Evolutionary conservation across 1,140 invertebrate species (phyloP).

Genomic region (Nebria ingens): DNA sequence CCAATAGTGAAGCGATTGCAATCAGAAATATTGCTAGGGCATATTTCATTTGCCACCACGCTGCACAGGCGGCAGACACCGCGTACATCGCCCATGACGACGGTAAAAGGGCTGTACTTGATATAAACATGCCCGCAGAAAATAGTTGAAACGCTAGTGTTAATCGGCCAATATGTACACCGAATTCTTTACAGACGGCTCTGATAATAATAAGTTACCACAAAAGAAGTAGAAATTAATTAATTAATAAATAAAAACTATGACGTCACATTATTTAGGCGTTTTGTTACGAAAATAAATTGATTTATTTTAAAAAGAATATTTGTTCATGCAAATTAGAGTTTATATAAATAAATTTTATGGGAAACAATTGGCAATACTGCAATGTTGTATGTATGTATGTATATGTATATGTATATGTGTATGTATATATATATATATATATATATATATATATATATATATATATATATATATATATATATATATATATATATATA

Average conservation of each 20-base stretch:
- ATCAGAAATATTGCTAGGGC: constrained; percentile 73
- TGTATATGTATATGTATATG: too few species aligned
- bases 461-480: too few species aligned
- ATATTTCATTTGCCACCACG: constrained; percentile 74
- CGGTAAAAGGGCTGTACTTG: constrained; percentile 82
- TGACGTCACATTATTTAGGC: neutral
- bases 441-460: too few species aligned
- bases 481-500: too few species aligned
- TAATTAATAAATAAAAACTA: neutral
- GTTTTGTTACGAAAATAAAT: too few species aligned
- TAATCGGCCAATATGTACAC: constrained; percentile 74
- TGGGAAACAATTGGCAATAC: too few species aligned
- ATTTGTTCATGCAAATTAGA: too few species aligned
- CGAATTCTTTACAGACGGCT: constrained; percentile 79
- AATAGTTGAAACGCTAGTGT: constrained; percentile 75
- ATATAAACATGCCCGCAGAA: constrained; percentile 85
- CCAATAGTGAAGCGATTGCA: constrained; percentile 63
- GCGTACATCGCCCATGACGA: constrained; percentile 87
- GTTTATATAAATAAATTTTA: too few species aligned
- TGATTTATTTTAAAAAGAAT: too few species aligned
- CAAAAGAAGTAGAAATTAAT: constrained; percentile 10
- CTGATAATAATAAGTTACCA: constrained; percentile 41
- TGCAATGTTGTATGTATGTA: too few species aligned
- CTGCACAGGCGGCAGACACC: constrained; percentile 67
- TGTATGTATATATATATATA: too few species aligned